Evolutionary conservation across 1,140 invertebrate genomes (phyloP), one percentile per base, ranked within the genome.

Genomic region (Trichonephila inaurata): DNA sequence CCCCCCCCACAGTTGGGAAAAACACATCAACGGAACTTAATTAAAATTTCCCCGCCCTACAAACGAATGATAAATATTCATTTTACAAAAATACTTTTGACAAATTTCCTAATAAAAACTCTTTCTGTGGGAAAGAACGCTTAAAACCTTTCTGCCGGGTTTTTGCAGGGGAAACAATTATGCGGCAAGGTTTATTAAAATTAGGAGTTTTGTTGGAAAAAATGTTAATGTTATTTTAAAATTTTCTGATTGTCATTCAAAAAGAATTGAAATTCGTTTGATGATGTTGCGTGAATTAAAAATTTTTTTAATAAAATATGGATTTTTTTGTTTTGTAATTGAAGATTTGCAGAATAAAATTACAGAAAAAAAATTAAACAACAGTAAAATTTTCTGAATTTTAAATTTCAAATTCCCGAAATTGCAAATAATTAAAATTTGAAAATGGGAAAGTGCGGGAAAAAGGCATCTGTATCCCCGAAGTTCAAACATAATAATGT

Each of bases 1-100:
- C n/a, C 18, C 18, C 6, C 28, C 40, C 72, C 72, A 33, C 72
- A 77, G 72, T 33, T 16, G 14, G 10, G 19, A 16, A 40, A 77
- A 77, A 77, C 72, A 77, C 72, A 77, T 77, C 72, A 77, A 6
- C 72, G 33, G 72, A 77, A 77, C 72, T 77, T 77, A 77, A 77
- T 77, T 77, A 77, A 33, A 77, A 77, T 28, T 77, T n/a, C n/a
- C 72, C 24, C 72, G 28, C 28, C 33, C 72, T 18, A 40, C 28
- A 7, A 28, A 16, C 28, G 33, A 28, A 77, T 77, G 72, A 77
- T 77, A 77, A 77, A 77, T 77, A 77, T 77, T 77, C 72, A 77
- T 77, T 77, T 77, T 33, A 77, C 72, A 33, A 40, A 77, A 77
- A 77, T 77, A 77, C 72, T 77, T 77, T 40, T 77, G 72, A 77